A percentile compares a stretch with the other conserved stretches of the same genome.
Conservation (phyloP, 2,113 vertebrate genomes). For the Rhinopomastus cyanomelas region DNA sequence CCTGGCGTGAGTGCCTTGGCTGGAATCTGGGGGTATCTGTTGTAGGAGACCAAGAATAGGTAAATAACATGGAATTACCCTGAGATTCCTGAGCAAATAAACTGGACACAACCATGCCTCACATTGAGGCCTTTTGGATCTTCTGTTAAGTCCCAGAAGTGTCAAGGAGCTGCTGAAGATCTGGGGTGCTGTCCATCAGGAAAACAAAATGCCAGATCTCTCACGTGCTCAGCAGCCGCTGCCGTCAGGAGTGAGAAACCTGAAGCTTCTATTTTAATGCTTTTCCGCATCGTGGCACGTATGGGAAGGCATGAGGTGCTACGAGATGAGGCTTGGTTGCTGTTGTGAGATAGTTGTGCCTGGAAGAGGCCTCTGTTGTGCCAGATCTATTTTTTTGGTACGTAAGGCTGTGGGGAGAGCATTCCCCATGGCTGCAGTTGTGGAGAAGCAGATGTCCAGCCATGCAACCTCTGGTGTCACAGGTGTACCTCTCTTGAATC, state of each 20-base stretch:
- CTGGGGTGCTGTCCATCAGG: background rate
- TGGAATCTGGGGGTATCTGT: background rate
- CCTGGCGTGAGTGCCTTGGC: background rate
- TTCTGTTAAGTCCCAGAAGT: background rate
- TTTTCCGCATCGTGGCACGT: background rate
- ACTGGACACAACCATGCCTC: background rate
- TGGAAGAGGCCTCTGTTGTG: background rate
- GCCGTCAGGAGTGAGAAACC: too few relatives aligned
- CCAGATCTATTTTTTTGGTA: background rate
- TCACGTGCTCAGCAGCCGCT: background rate
- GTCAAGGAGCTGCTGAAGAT: background rate
- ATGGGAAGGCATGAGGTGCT: background rate
- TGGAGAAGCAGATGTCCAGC: background rate
- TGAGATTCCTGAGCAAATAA: background rate
- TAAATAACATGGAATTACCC: background rate
- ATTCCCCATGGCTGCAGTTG: background rate
- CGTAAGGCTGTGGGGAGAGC: background rate
- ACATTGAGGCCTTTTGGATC: background rate
- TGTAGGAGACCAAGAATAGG: background rate
- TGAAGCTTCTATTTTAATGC: background rate
- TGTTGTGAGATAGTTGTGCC: background rate
- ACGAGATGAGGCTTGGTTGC: background rate
- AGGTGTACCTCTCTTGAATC: accelerated
- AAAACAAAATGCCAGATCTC: background rate
- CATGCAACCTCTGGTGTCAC: background rate